A percentile compares a stretch with the other conserved stretches of the same genome.
These are phyloP conservation scores for Lottia scabra DNA, from an alignment of 2,888 invertebrate species.

Conservation along the genomic window DNA sequence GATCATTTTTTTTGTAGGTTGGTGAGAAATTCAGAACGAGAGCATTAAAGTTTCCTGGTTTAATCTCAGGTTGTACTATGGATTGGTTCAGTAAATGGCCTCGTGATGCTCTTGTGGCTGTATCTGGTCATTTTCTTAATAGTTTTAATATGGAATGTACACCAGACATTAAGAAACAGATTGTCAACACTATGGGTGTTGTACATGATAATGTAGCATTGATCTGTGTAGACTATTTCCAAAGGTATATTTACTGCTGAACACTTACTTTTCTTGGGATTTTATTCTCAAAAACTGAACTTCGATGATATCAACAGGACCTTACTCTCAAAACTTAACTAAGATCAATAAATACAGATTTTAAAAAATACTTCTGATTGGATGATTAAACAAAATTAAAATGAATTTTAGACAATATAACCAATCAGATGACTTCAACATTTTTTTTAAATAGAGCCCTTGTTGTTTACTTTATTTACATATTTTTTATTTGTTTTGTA, in stretches of 20 bases:
- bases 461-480: too few species aligned
- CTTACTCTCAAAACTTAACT: too few species aligned
- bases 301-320: too few species aligned
- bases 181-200: constrained; percentile 62
- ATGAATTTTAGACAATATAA: too few species aligned
- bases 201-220: constrained; percentile 63
- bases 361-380: too few species aligned
- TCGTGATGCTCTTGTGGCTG: constrained; percentile 64
- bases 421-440: too few species aligned
- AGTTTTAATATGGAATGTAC: constrained; percentile 56
- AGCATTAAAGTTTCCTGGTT: constrained; percentile 67
- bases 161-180: constrained; percentile 47
- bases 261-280: too few species aligned
- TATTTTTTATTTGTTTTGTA: too few species aligned
- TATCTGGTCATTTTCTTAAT: constrained; percentile 63
- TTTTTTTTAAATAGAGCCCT: too few species aligned
- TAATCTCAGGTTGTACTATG: constrained; percentile 69
- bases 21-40: constrained; percentile 64
- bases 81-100: constrained; percentile 69
- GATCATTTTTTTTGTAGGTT: constrained; percentile 43
- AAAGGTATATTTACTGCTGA: constrained; percentile 42
- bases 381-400: too few species aligned
- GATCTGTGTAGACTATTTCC: constrained; percentile 62
- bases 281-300: too few species aligned
- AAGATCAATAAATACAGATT: too few species aligned